These are phyloP conservation scores for Enteromius fasciolatus DNA, from an alignment of 2,797 vertebrate species.

Conservation along the genomic window DNA sequence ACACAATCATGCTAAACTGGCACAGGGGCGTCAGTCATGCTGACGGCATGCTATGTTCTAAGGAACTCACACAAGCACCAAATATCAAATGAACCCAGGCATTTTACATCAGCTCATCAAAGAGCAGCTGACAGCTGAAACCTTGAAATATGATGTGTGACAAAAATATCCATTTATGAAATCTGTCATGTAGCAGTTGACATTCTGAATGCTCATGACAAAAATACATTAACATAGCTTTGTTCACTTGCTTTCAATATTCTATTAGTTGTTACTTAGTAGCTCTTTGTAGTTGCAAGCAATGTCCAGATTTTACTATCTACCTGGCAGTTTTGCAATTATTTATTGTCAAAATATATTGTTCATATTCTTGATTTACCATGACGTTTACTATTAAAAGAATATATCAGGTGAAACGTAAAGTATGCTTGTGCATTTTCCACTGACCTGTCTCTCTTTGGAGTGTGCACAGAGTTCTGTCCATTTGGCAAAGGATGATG, in stretches of 20 bases:
- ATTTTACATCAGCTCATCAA: slow-evolving; percentile 62
- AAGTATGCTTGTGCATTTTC: neutral
- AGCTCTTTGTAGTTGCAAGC: neutral
- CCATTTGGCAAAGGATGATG: slow-evolving; percentile 94
- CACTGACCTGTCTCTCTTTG: slow-evolving; percentile 95
- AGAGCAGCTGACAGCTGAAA: slow-evolving; percentile 34
- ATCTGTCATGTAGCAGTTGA: slow-evolving; percentile 36
- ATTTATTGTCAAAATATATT: too few relatives aligned
- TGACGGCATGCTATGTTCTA: slow-evolving; percentile 55
- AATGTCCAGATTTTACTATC: neutral
- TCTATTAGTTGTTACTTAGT: neutral
- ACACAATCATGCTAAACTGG: slow-evolving; percentile 49
- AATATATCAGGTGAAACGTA: neutral
- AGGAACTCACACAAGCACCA: slow-evolving; percentile 52
- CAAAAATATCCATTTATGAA: slow-evolving; percentile 43
- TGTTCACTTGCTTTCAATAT: slow-evolving; percentile 1
- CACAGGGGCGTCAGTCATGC: slow-evolving; percentile 60
- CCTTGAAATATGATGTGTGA: slow-evolving; percentile 46
- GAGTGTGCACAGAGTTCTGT: slow-evolving; percentile 92
- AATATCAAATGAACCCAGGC: slow-evolving; percentile 65
- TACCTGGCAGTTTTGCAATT: neutral
- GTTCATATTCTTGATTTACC: neutral
- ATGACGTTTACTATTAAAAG: neutral
- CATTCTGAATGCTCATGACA: slow-evolving; percentile 14
- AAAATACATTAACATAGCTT: neutral